These are phyloP conservation scores for Copidosoma floridanum DNA, from an alignment of 1,140 invertebrate genomes.

Conservation along the genomic window DNA sequence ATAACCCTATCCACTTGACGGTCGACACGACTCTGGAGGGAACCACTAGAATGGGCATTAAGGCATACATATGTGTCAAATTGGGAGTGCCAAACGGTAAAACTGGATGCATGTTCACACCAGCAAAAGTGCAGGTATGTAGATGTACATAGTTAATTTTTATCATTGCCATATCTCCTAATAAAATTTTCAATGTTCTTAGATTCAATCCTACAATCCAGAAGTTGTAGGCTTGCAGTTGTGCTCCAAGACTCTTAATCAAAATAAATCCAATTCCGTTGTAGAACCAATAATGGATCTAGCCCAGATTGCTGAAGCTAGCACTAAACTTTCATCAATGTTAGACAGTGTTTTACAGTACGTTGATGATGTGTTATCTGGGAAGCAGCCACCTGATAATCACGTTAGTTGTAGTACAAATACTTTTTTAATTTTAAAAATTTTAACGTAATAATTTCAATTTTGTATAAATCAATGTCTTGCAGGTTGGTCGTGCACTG, in stretches of 20 bases:
- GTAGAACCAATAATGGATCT: conserved; percentile 84
- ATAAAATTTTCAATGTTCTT: background rate
- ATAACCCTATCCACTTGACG: conserved; percentile 91
- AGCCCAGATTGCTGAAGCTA: conserved; percentile 81
- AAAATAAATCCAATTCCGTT: conserved; percentile 52
- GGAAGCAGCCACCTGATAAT: conserved; percentile 70
- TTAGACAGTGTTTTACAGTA: conserved; percentile 81
- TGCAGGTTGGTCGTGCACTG: conserved; percentile 79
- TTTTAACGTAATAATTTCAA: conserved; percentile 1
- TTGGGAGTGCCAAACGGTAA: conserved; percentile 81
- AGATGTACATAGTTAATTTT: too few relatives aligned
- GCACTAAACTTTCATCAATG: conserved; percentile 70
- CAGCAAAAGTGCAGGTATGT: conserved; percentile 77
- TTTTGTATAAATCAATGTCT: too few relatives aligned
- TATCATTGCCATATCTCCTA: background rate
- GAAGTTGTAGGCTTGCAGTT: conserved; percentile 81
- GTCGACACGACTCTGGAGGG: conserved; percentile 83
- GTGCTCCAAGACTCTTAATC: conserved; percentile 70
- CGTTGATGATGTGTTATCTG: conserved; percentile 83
- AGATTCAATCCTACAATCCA: conserved; percentile 81
- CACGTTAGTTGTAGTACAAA: conserved; percentile 47
- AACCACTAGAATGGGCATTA: conserved; percentile 80
- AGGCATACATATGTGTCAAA: conserved; percentile 78
- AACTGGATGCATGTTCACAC: conserved; percentile 94
- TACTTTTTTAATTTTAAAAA: background rate